Conservation (phyloP, 2,888 invertebrate genomes). For the Selenia dentaria region DNA sequence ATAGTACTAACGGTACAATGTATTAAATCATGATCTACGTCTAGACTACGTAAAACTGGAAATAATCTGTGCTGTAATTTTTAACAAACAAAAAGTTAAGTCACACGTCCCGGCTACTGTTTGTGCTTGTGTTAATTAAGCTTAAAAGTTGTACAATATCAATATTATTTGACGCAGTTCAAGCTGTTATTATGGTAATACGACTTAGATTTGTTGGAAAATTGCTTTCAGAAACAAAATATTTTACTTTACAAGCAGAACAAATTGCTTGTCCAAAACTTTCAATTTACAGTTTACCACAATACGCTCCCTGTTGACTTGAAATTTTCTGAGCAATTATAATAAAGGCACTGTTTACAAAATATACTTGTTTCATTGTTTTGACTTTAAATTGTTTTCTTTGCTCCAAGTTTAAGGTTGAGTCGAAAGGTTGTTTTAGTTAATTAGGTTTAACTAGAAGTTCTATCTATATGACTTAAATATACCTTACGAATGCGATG, state of each 20-base stretch:
- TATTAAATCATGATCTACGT: too few species aligned
- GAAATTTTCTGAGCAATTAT: conserved; percentile 21
- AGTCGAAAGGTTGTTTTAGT: not conserved
- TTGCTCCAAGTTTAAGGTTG: conserved; percentile 12
- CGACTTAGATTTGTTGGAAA: conserved; percentile 12
- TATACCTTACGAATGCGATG: too few species aligned
- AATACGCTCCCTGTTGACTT: conserved; percentile 20
- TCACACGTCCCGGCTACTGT: too few species aligned
- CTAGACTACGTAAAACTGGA: too few species aligned
- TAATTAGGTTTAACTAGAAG: too few species aligned
- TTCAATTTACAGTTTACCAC: conserved; percentile 16
- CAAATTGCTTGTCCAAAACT: conserved; percentile 15
- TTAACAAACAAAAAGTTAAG: too few species aligned
- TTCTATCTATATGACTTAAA: conserved; percentile 6
- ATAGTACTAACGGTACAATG: too few species aligned
- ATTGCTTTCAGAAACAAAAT: conserved; percentile 13
- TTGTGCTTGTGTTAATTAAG: too few species aligned
- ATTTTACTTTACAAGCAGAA: conserved; percentile 11
- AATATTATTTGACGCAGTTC: conserved; percentile 2
- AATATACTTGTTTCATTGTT: conserved; percentile 29
- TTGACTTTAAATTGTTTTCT: conserved; percentile 24
- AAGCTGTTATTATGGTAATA: conserved; percentile 11
- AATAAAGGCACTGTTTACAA: conserved; percentile 45
- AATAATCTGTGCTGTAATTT: too few species aligned
- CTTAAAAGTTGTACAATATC: not conserved